Evolutionary conservation across 2,113 vertebrate genomes (phyloP).

Genomic region (Suricata suricatta): DNA sequence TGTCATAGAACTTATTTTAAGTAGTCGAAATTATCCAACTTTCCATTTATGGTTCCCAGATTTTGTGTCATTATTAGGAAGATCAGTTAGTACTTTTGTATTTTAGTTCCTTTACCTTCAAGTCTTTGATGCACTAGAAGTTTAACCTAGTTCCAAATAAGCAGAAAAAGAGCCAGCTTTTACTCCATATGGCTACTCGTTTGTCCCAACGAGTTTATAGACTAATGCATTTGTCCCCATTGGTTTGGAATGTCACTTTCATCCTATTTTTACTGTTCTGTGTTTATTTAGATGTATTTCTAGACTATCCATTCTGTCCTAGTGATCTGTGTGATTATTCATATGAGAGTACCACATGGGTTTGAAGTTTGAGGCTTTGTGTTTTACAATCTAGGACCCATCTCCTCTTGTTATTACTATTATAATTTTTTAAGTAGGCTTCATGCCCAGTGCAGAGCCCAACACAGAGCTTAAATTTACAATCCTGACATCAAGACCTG

Average conservation of each 20-base stretch:
- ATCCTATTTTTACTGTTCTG: neutral
- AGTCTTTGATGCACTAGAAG: slow-evolving; percentile 45
- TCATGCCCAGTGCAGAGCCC: too few relatives aligned
- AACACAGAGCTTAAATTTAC: too few relatives aligned
- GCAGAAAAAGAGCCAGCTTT: neutral
- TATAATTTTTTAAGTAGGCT: too few relatives aligned
- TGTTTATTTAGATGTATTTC: slow-evolving; percentile 29
- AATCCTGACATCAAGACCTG: too few relatives aligned
- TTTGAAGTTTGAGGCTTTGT: neutral
- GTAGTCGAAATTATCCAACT: slow-evolving; percentile 60
- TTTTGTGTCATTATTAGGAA: slow-evolving; percentile 59
- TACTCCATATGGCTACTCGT: neutral
- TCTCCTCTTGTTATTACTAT: neutral
- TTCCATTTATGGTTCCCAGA: slow-evolving; percentile 65
- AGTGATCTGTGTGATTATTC: neutral
- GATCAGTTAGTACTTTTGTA: slow-evolving; percentile 52
- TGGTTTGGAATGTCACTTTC: neutral
- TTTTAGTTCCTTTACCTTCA: slow-evolving; percentile 56
- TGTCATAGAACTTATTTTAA: slow-evolving; percentile 63
- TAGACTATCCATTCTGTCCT: neutral
- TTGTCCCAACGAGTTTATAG: slow-evolving; percentile 21
- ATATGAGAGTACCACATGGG: neutral
- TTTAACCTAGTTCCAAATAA: slow-evolving; percentile 35
- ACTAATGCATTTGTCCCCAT: neutral
- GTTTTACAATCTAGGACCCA: neutral